Percentiles rank a stretch among this genome's conserved stretches.
Evolutionary conservation across 1,140 invertebrate species (phyloP).

Genomic region (Alviniconcha marisindica): DNA sequence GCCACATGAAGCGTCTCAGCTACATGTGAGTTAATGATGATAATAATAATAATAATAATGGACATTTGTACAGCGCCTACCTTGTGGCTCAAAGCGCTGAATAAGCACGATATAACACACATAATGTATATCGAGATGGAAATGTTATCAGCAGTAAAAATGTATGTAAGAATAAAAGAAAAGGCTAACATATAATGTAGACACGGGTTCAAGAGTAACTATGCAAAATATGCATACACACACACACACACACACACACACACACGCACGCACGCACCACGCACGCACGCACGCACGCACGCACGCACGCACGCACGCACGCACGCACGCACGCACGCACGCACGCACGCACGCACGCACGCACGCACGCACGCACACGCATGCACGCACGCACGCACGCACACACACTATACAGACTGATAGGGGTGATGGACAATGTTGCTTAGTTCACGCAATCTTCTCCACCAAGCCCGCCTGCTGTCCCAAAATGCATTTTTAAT

Average conservation of each 20-base stretch:
- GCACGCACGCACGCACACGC: neutral
- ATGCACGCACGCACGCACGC: neutral
- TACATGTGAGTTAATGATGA: constrained; percentile 29
- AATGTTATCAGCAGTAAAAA: too few relatives aligned
- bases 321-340: neutral
- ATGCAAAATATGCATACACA: constrained; percentile 49
- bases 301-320: neutral
- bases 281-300: neutral
- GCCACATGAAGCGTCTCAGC: constrained; percentile 12
- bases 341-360: neutral
- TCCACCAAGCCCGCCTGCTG: too few relatives aligned
- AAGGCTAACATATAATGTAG: constrained; percentile 77
- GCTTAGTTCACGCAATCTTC: too few relatives aligned
- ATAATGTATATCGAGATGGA: too few relatives aligned
- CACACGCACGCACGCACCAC: neutral
- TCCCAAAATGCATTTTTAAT: too few relatives aligned
- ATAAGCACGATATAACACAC: too few relatives aligned
- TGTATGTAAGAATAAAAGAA: too few relatives aligned
- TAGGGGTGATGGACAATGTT: too few relatives aligned
- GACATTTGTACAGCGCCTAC: constrained; percentile 77
- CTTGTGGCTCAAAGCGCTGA: too few relatives aligned
- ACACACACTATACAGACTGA: neutral
- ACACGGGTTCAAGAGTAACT: constrained; percentile 42
- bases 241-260: constrained; percentile 77
- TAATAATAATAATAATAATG: neutral